phyloP scores from a whole-genome alignment of 2,797 vertebrate species.

The Ctenosaura bakeri region DNA sequence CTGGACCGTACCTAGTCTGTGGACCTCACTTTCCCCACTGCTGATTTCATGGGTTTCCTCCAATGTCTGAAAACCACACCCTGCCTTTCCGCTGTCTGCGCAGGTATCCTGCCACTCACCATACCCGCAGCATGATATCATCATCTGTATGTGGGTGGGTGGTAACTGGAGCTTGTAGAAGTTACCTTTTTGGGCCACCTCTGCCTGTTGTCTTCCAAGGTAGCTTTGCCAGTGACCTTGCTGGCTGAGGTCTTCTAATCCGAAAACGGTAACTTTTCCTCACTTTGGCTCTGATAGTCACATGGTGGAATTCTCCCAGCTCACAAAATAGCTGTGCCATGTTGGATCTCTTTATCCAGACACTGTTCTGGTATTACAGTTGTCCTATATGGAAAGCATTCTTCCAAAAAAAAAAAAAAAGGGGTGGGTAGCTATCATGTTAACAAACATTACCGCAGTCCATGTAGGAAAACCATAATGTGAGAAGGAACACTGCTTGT shows the following conservation, averaged over 20 bases:
- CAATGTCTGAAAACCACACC: not conserved
- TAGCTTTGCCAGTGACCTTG: no score
- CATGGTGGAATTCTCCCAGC: not conserved
- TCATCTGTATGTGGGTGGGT: not conserved
- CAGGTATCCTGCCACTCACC: no score
- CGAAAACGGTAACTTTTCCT: no score
- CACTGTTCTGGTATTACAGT: no score
- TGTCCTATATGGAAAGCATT: not conserved
- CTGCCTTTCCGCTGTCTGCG: no score
- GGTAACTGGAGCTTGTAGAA: not conserved
- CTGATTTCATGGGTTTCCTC: not conserved
- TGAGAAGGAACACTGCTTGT: not conserved
- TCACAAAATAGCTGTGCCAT: not conserved
- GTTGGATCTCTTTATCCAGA: not conserved
- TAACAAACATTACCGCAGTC: no score
- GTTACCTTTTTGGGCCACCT: no score
- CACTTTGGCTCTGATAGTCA: no score
- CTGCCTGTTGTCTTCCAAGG: no score
- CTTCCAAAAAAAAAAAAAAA: not conserved
- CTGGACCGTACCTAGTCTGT: not conserved
- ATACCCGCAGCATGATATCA: no score
- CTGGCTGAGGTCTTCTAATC: no score
- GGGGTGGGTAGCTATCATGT: not conserved
- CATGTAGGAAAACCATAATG: rapidly evolving
- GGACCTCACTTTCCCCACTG: not conserved